Conservation (phyloP, 2,113 vertebrate species). For the Silurus meridionalis region DNA sequence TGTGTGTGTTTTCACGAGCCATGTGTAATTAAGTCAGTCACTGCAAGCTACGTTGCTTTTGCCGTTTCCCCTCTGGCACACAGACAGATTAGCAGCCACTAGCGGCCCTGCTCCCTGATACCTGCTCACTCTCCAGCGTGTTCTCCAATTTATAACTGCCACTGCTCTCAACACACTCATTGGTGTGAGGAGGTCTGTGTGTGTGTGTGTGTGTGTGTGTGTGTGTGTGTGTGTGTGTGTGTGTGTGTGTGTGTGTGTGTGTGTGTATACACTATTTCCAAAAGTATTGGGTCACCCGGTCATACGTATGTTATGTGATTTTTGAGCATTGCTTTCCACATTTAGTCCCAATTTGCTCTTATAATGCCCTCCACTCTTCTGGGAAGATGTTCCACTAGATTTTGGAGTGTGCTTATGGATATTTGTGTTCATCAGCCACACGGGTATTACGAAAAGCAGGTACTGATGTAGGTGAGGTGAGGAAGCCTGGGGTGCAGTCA, state of each 20-base stretch:
- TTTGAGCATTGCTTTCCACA: too few species aligned
- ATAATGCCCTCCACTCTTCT: too few species aligned
- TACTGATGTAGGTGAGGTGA: too few species aligned
- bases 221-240: not conserved
- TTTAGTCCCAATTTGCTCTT: too few species aligned
- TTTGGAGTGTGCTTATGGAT: too few species aligned
- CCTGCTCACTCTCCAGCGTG: conserved; percentile 45
- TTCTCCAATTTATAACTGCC: conserved; percentile 48
- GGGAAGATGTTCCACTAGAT: too few species aligned
- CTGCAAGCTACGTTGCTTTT: conserved; percentile 38
- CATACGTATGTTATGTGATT: too few species aligned
- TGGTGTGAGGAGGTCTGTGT: not conserved
- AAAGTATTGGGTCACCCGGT: too few species aligned
- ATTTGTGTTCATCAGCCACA: too few species aligned
- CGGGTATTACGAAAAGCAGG: too few species aligned
- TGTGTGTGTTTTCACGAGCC: conserved; percentile 17
- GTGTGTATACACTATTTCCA: not conserved
- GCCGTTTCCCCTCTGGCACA: conserved; percentile 38
- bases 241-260: not conserved
- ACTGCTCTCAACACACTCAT: conserved; percentile 31
- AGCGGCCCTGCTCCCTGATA: conserved; percentile 49
- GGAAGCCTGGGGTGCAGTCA: too few species aligned
- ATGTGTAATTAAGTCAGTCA: conserved; percentile 50
- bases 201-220: not conserved
- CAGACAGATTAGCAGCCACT: conserved; percentile 50